Percentiles rank a stretch among this genome's conserved stretches.
Conservation (phyloP, 2,113 vertebrate genomes). For the Syngnathus scovelli region DNA sequence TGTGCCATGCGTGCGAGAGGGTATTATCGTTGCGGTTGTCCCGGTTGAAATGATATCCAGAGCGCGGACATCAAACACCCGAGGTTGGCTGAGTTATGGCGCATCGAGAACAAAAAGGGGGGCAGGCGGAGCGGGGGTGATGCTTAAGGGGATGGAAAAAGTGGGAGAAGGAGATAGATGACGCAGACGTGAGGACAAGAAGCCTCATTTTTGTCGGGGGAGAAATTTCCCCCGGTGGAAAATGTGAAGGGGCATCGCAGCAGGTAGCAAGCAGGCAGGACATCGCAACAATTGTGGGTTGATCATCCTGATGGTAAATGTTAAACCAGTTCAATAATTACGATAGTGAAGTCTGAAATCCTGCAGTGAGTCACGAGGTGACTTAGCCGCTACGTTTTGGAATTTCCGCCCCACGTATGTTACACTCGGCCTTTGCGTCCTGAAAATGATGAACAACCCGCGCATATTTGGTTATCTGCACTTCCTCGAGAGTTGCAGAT, state of each 20-base stretch:
- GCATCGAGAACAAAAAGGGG: conserved; percentile 66
- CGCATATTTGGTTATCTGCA: conserved; percentile 64
- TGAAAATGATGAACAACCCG: conserved; percentile 65
- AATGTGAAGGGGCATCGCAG: conserved; percentile 20
- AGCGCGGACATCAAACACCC: conserved; percentile 64
- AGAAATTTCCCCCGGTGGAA: conserved; percentile 61
- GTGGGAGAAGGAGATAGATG: conserved; percentile 64
- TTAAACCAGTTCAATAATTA: background rate
- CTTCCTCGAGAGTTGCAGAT: conserved; percentile 66
- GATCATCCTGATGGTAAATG: background rate
- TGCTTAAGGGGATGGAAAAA: conserved; percentile 55
- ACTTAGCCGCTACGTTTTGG: background rate
- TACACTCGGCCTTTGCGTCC: conserved; percentile 53
- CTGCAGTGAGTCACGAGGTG: background rate
- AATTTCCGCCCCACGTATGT: conserved; percentile 43
- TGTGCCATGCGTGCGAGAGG: conserved; percentile 33
- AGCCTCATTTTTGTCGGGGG: conserved; percentile 56
- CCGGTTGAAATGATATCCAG: conserved; percentile 65
- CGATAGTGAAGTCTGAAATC: background rate
- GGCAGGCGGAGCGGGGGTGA: conserved; percentile 22
- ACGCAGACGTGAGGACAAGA: conserved; percentile 56
- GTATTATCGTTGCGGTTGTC: conserved; percentile 57
- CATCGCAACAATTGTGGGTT: too few species aligned
- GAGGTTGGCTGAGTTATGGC: conserved; percentile 63
- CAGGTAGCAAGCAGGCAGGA: too few species aligned